Base-by-base conservation (phyloP, 2,113 vertebrate genomes). In the Passer domesticus region DNA sequence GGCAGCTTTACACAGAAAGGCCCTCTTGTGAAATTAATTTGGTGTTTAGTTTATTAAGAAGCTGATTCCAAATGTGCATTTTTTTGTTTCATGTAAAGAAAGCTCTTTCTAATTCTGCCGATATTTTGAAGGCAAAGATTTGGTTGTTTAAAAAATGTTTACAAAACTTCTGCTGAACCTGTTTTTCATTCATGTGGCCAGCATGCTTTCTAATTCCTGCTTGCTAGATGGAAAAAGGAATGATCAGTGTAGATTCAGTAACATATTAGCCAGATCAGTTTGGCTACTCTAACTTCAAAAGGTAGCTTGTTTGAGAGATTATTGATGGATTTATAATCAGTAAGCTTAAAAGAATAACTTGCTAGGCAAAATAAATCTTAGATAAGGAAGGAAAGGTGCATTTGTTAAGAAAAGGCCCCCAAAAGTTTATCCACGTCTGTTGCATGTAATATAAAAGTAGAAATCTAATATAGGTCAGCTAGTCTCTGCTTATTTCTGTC, bases 1-100 rank as follows among this genome's bases (percentile, higher is more conserved):
- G 89, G 96, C 97, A 97, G 93, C 96, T 95, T 97, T 97, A 93
- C 93, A 96, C 92, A 96, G 96, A 97, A 97, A 97, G 64, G 90
- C 92, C 95, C 97, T 97, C 97, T 97, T 95, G 94, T 95, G 95
- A 97, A 97, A 97, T 97, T 96, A 97, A 97, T 97, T 97, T 97
- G 95, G 96, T 96, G 92, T 93, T 96, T 96, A 85, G 94, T 97
- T 97, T 97, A 97, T 97, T 96, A 97, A 97, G 95, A 83, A 96
- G 68, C 44, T 0, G 4, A 94, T 96, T 97, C 92, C 96, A 97
- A 96, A 95, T 89, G 95, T 66, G 44, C 17, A 53, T 83, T 80
- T 79, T 81, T 88, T 49, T 39, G 37, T 76, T 81, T 79, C 58
- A 69, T 53, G 39, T 39, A 76, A 80, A 90, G 68, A 91, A 84